A percentile compares a stretch with the other conserved stretches of the same genome.
phyloP scores from a whole-genome alignment of 2,113 vertebrate genomes.

The Morone chrysops region DNA sequence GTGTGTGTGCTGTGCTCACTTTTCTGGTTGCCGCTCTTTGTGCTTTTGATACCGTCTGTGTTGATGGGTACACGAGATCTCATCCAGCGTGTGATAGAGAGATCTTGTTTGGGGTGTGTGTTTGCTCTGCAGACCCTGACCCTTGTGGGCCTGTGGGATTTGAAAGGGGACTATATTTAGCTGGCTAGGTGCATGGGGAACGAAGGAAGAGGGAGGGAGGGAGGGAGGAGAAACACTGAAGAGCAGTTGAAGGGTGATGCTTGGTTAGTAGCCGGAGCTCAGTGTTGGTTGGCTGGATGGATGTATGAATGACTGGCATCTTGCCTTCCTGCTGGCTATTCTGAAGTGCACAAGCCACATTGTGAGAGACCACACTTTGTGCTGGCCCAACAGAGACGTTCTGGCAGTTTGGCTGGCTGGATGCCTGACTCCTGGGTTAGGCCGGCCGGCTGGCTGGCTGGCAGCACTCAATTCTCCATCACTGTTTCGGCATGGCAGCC shows the following conservation, averaged over 20 bases:
- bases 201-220: neutral
- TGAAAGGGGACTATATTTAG: slow-evolving; percentile 34
- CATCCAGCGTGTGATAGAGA: slow-evolving; percentile 5
- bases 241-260: slow-evolving; percentile 30
- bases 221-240: slow-evolving; percentile 12
- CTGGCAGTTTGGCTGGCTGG: slow-evolving; percentile 58
- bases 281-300: slow-evolving; percentile 32
- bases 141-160: neutral
- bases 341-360: slow-evolving; percentile 51
- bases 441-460: slow-evolving; percentile 40
- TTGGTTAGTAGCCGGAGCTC: slow-evolving; percentile 24
- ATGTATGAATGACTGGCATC: slow-evolving; percentile 55
- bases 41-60: neutral
- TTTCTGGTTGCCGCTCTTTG: neutral
- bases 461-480: slow-evolving; percentile 44
- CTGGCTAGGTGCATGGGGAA: slow-evolving; percentile 17
- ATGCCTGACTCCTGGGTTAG: slow-evolving; percentile 59
- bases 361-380: slow-evolving; percentile 59
- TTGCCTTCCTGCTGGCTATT: slow-evolving; percentile 53
- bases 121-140: slow-evolving; percentile 18
- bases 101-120: slow-evolving; percentile 15
- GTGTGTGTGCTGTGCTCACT: neutral
- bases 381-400: slow-evolving; percentile 40
- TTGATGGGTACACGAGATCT: neutral
- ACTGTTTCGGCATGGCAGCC: slow-evolving; percentile 47